Percentiles rank a stretch among this genome's conserved stretches.
Conservation (phyloP, 2,113 vertebrate genomes). For the Oreochromis tanganicae region DNA sequence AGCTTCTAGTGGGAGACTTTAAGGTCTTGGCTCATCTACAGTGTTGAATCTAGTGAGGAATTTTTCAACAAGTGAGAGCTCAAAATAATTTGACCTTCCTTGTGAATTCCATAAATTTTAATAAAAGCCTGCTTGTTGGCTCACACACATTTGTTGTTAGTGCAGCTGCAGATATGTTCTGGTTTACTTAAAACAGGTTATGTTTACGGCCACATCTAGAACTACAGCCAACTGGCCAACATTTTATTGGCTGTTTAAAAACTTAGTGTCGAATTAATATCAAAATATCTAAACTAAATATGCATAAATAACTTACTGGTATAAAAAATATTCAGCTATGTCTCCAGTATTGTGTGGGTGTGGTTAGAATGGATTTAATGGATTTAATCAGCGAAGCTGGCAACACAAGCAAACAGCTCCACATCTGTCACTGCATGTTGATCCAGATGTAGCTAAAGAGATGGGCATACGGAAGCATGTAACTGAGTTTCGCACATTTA, state of each 20-base stretch:
- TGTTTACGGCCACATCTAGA: neutral
- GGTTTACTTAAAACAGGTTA: neutral
- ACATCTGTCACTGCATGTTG: neutral
- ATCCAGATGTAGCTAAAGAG: neutral
- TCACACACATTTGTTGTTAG: neutral
- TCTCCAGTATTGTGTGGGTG: neutral
- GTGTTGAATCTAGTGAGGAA: neutral
- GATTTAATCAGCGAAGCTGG: neutral
- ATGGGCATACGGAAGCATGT: neutral
- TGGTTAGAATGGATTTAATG: neutral
- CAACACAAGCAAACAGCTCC: neutral
- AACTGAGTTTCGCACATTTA: neutral
- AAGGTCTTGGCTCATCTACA: slow-evolving; percentile 1
- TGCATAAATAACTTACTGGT: neutral
- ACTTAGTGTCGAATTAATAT: neutral
- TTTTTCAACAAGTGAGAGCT: neutral
- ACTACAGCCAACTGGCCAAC: neutral
- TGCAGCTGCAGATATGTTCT: neutral
- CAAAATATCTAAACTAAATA: neutral
- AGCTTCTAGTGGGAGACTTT: neutral
- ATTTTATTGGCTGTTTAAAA: neutral
- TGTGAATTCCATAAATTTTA: neutral
- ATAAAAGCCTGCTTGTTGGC: neutral
- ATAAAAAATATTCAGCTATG: neutral
- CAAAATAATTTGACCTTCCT: neutral